phyloP scores from a whole-genome alignment of 2,797 vertebrate species.

The Crax fasciolata region DNA sequence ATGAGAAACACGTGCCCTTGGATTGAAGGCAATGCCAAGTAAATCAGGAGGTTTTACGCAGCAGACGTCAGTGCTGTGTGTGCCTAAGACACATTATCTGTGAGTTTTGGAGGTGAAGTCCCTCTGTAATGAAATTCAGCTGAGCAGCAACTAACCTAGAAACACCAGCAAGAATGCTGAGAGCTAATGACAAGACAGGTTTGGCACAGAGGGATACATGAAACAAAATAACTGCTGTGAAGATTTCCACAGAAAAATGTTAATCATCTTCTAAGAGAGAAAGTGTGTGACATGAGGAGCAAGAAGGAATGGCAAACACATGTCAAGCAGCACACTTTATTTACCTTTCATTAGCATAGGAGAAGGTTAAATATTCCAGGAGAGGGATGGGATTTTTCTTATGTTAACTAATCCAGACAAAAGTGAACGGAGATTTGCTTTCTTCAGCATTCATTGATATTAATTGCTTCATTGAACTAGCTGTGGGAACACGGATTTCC shows the following conservation, averaged over 20 bases:
- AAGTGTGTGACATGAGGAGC: constrained; percentile 81
- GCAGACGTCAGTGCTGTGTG: not conserved
- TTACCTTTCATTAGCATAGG: constrained; percentile 84
- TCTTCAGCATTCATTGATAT: constrained; percentile 85
- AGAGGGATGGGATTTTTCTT: constrained; percentile 75
- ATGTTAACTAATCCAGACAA: constrained; percentile 81
- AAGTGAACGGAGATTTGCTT: constrained; percentile 83
- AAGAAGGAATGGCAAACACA: constrained; percentile 86
- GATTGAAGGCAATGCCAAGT: not conserved
- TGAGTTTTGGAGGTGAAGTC: constrained; percentile 75
- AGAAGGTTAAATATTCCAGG: constrained; percentile 79
- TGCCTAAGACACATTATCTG: constrained; percentile 69
- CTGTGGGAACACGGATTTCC: constrained; percentile 82
- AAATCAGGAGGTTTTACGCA: constrained; percentile 2
- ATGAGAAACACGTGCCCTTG: constrained; percentile 34
- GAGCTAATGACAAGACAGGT: constrained; percentile 82
- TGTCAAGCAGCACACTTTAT: constrained; percentile 84
- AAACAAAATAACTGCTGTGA: constrained; percentile 70
- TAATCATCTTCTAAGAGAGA: constrained; percentile 79
- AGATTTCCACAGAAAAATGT: constrained; percentile 80
- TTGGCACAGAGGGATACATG: constrained; percentile 79
- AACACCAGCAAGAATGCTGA: constrained; percentile 67
- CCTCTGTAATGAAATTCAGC: constrained; percentile 85
- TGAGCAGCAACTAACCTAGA: constrained; percentile 83
- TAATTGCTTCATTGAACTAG: constrained; percentile 86